Evolutionary conservation across 2,888 invertebrate species (phyloP), one percentile per base, ranked within the genome.

Genomic region (Hyppa rectilinea): DNA sequence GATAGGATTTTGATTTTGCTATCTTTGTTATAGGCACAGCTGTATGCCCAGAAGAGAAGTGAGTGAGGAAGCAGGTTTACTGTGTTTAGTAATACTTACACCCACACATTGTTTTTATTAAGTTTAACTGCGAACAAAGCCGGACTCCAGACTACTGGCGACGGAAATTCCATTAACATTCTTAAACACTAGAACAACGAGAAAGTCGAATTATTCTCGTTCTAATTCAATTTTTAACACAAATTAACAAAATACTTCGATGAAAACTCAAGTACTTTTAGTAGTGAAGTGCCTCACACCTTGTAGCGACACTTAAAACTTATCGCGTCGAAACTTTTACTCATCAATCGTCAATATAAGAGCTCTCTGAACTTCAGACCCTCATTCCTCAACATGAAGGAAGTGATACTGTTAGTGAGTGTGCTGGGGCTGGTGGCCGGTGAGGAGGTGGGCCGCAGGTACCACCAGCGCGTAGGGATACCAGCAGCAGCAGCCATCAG

Each of bases 381-480:
- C 9, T n/a, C 47, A 78, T 10, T 65, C 43, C 7, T 23, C 26
- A 62, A 1, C 5, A 76, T 76, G 73, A 78, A 65, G 52, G 14
- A 2, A 12, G 29, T 52, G 1, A n/a, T 61, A 20, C 12, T 71
- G 52, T 43, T 66, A 4, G 53, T 55, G n/a, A 72, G 61, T 59
- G 23, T 60, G 9, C 12, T 76, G 12, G 26, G 26, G 1, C 12
- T 78, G 31, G 64, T 14, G 38, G 47, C 12, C 0, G 20, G 60
- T 0, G 58, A 49, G 12, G 31, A 78, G 14, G 61, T 79, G 43
- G 79, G 31, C 0, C 72, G 56, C 6, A n/a, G 52, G 31, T 80
- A 81, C 31, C 80, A 80, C n/a, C 29, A 60, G 52, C 47, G 55
- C 1, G 43, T 68, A n/a, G 80, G 80, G 1, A 56, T 80, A 26